These are phyloP conservation scores for Tragopan temminckii DNA, from an alignment of 2,797 vertebrate genomes.

Conservation along the genomic window DNA sequence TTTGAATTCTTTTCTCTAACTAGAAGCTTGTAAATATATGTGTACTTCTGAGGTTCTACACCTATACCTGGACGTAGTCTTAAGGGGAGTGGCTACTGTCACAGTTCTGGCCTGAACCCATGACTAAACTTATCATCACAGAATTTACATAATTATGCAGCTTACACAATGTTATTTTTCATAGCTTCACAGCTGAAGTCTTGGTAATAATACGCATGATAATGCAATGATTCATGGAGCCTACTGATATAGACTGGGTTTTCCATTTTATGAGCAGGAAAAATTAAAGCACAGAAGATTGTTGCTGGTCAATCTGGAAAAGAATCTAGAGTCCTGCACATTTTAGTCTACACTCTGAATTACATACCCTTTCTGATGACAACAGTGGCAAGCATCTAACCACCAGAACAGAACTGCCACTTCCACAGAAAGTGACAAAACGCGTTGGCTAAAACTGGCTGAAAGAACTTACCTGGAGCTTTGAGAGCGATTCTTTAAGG, in stretches of 20 bases:
- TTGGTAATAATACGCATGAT: background rate
- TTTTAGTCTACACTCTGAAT: background rate
- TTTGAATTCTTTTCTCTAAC: too few relatives aligned
- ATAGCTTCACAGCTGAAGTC: background rate
- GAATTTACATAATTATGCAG: background rate
- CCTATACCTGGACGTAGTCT: background rate
- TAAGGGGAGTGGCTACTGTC: background rate
- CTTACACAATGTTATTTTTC: background rate
- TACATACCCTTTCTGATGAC: background rate
- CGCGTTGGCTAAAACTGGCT: background rate
- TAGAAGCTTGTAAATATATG: background rate
- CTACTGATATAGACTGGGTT: background rate
- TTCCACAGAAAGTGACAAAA: background rate
- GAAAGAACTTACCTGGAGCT: constrained; percentile 84
- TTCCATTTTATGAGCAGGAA: constrained; percentile 1
- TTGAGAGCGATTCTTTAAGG: constrained; percentile 85
- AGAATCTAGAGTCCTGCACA: background rate
- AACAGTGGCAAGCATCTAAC: background rate
- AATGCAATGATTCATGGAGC: background rate
- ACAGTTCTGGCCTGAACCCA: too few relatives aligned
- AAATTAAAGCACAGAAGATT: background rate
- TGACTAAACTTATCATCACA: background rate
- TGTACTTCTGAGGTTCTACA: background rate
- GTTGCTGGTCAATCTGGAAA: background rate
- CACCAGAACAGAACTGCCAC: background rate